These are phyloP conservation scores for Acanthiza pusilla DNA, from an alignment of 2,797 vertebrate species.

Conservation along the genomic window DNA sequence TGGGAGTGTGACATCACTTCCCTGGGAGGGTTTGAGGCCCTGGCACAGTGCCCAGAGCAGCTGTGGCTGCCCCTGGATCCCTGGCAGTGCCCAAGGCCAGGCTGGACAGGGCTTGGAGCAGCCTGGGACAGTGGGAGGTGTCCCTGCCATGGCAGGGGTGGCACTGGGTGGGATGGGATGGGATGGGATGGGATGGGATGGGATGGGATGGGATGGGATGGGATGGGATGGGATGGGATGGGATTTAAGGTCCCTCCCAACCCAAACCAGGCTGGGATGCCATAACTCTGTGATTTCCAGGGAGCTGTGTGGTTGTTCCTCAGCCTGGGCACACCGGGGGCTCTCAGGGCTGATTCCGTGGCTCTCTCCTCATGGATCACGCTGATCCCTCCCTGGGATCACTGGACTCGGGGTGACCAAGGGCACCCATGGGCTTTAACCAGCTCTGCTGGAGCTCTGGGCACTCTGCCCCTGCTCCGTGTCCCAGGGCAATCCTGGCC, in stretches of 20 bases:
- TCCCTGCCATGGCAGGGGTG: not conserved
- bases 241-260: rapidly evolving
- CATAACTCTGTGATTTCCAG: not conserved
- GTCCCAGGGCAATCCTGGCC: not conserved
- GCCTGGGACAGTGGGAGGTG: not conserved
- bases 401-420: not conserved
- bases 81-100: not conserved
- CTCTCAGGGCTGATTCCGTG: not conserved
- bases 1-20: not conserved
- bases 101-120: not conserved
- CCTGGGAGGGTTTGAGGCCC: not conserved
- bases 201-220: rapidly evolving
- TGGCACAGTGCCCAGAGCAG: not conserved
- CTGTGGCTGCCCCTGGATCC: not conserved
- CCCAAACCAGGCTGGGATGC: rapidly evolving
- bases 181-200: rapidly evolving
- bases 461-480: not conserved
- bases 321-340: rapidly evolving
- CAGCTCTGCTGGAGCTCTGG: not conserved
- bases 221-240: rapidly evolving
- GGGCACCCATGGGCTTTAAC: not conserved
- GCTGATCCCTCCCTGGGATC: rapidly evolving
- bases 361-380: rapidly evolving
- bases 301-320: not conserved
- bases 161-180: rapidly evolving